phyloP scores from a whole-genome alignment of 2,888 invertebrate species.

The Ophraella communa region DNA sequence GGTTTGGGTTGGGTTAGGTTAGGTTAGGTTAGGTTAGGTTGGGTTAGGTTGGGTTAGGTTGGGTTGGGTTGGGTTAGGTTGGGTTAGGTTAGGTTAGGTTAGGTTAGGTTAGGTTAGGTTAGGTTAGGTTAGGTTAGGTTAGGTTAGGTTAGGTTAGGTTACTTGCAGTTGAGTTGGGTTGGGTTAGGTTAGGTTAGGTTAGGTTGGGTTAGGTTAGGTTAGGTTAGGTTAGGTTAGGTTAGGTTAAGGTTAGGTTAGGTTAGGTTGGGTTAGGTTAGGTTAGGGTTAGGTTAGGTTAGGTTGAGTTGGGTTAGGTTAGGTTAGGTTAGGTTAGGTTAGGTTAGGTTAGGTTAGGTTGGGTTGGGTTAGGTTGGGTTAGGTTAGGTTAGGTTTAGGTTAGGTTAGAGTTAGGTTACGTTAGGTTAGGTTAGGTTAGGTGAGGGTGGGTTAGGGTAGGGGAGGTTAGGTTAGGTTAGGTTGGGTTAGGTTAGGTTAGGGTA shows the following conservation, averaged over 20 bases:
- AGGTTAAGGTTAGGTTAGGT: too few relatives aligned
- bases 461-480: too few relatives aligned
- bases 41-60: constrained; percentile 13
- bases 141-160: constrained; percentile 33
- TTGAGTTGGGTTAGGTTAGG: constrained; percentile 32
- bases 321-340: too few relatives aligned
- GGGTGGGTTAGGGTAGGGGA: too few relatives aligned
- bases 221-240: constrained; percentile 32
- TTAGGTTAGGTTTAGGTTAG: constrained; percentile 32
- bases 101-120: constrained; percentile 3
- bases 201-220: constrained; percentile 19
- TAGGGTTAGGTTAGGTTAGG: constrained; percentile 30
- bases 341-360: not conserved
- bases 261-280: constrained; percentile 32
- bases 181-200: constrained; percentile 28
- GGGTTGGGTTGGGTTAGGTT: constrained; percentile 5
- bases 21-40: constrained; percentile 15
- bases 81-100: too few relatives aligned
- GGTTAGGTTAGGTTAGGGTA: too few relatives aligned
- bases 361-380: too few relatives aligned
- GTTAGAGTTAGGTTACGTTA: too few relatives aligned
- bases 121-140: constrained; percentile 14
- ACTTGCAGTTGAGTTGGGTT: too few relatives aligned
- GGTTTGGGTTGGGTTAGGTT: constrained; percentile 8
- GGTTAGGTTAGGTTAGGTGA: too few relatives aligned